Evolutionary conservation across 1,140 invertebrate species (phyloP).

Genomic region (Matsumurasca onukii): DNA sequence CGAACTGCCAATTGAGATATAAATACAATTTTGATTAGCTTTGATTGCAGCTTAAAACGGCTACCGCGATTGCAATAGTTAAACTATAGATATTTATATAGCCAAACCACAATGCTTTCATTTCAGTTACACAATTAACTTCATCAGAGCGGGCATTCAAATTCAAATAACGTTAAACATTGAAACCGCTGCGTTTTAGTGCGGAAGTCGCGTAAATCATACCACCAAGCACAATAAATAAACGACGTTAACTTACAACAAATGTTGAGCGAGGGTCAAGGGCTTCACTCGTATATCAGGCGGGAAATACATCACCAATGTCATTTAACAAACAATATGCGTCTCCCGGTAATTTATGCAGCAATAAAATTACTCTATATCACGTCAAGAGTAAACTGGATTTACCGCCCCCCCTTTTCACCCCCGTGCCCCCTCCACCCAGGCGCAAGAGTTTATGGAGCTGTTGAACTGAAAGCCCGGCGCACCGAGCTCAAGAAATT

Average conservation of each 20-base stretch:
- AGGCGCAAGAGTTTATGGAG: neutral
- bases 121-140: too few relatives aligned
- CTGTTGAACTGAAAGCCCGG: neutral
- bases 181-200: neutral
- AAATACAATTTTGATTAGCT: too few relatives aligned
- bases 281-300: too few relatives aligned
- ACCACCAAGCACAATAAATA: neutral
- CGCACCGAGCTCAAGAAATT: neutral
- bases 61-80: too few relatives aligned
- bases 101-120: too few relatives aligned
- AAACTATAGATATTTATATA: too few relatives aligned
- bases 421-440: too few relatives aligned
- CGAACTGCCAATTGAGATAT: too few relatives aligned
- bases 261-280: too few relatives aligned
- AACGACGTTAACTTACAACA: too few relatives aligned
- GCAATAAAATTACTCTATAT: neutral
- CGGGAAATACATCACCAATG: neutral
- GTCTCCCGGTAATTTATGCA: neutral
- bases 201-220: neutral
- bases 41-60: too few relatives aligned
- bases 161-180: neutral
- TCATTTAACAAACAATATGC: neutral
- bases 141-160: neutral
- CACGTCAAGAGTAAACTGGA: neutral
- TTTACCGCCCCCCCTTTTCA: too few relatives aligned